phyloP scores from a whole-genome alignment of 2,888 invertebrate species.

The Blomia tropicalis region DNA sequence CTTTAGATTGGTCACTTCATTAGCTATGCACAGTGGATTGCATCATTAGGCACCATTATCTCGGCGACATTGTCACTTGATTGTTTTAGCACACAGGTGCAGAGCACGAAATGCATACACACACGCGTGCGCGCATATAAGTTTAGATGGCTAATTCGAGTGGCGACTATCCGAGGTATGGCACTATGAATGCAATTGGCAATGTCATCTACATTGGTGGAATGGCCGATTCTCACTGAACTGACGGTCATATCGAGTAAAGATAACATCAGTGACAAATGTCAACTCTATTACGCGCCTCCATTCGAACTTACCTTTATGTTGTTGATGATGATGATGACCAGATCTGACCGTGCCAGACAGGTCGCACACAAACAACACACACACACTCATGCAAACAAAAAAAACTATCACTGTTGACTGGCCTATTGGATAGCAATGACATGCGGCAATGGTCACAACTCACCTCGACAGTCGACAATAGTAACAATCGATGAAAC shows the following conservation, averaged over 20 bases:
- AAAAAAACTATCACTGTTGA: neutral
- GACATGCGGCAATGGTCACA: too few relatives aligned
- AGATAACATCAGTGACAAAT: slow-evolving; percentile 11
- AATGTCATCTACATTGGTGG: too few relatives aligned
- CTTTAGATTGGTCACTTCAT: neutral
- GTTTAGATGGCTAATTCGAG: neutral
- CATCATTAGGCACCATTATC: slow-evolving; percentile 15
- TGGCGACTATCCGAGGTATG: neutral
- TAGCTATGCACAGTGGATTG: slow-evolving; percentile 12
- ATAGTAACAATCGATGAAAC: slow-evolving; percentile 4
- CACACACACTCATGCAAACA: too few relatives aligned
- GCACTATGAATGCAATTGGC: too few relatives aligned
- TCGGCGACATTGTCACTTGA: slow-evolving; percentile 12
- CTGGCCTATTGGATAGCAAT: neutral
- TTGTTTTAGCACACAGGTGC: slow-evolving; percentile 13
- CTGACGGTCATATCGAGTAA: neutral
- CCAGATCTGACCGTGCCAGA: neutral
- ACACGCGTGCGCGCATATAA: too few relatives aligned
- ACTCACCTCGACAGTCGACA: neutral
- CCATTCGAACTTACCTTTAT: neutral
- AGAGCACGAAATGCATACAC: too few relatives aligned
- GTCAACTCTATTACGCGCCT: slow-evolving; percentile 12
- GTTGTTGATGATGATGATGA: neutral
- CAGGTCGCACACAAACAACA: too few relatives aligned
- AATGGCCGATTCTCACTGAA: too few relatives aligned